Conservation (phyloP, 2,113 vertebrate genomes). For the Onychostoma macrolepis region DNA sequence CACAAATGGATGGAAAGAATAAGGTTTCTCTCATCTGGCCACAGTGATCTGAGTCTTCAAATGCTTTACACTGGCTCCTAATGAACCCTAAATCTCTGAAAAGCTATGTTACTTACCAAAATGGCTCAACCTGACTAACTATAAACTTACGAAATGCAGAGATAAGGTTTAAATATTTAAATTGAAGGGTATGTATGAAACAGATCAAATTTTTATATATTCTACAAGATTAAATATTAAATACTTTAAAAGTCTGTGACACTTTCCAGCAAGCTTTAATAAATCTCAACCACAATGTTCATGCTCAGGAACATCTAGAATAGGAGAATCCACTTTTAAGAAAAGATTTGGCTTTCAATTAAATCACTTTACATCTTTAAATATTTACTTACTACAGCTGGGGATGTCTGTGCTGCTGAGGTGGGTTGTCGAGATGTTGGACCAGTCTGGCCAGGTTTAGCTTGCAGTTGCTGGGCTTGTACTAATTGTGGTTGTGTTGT, state of each 20-base stretch:
- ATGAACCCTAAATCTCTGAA: neutral
- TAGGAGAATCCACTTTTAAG: neutral
- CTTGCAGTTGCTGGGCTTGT: constrained; percentile 71
- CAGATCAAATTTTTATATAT: neutral
- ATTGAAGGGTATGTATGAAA: neutral
- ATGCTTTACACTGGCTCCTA: neutral
- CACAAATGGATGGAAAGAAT: neutral
- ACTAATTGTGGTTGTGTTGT: constrained; percentile 69
- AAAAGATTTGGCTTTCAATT: neutral
- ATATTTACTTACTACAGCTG: constrained; percentile 52
- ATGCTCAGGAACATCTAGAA: neutral
- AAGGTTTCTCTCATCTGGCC: neutral
- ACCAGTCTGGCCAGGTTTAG: constrained; percentile 73
- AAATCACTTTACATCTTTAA: neutral
- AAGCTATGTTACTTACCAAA: neutral
- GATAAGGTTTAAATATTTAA: neutral
- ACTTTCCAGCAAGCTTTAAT: neutral
- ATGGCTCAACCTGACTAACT: neutral
- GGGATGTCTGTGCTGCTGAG: constrained; percentile 63
- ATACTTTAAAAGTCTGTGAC: neutral
- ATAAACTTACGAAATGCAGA: neutral
- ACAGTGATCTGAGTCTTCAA: neutral
- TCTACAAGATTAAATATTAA: neutral
- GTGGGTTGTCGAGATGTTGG: constrained; percentile 58
- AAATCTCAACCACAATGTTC: neutral